These are phyloP conservation scores for Reticulitermes lucifugus DNA, from an alignment of 2,888 invertebrate species.

Conservation along the genomic window DNA sequence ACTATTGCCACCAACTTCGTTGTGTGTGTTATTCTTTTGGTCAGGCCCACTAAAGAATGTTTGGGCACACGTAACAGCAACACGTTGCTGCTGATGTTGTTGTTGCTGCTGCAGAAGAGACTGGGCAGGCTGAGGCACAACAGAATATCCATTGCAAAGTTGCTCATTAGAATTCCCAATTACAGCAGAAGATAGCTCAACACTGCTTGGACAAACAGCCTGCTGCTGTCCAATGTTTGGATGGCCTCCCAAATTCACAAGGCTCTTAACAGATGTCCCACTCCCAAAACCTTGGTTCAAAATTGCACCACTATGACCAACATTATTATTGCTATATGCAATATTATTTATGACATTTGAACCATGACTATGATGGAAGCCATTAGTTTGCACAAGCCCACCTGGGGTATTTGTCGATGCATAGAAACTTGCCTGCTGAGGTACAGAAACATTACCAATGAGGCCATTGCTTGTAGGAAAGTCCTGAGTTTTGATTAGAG, in stretches of 20 bases:
- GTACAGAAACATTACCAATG: conserved; percentile 46
- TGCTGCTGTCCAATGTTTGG: conserved; percentile 39
- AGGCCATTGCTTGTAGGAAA: conserved; percentile 46
- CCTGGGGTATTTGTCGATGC: conserved; percentile 42
- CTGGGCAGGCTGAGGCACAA: conserved; percentile 41
- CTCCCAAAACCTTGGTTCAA: conserved; percentile 46
- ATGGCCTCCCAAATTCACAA: conserved; percentile 45
- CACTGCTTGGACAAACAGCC: conserved; percentile 44
- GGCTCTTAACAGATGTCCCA: conserved; percentile 42
- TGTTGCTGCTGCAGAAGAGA: conserved; percentile 12
- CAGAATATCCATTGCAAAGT: conserved; percentile 49
- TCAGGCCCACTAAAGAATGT: conserved; percentile 45
- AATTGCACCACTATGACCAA: conserved; percentile 42
- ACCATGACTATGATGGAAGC: conserved; percentile 50
- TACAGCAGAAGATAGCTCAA: conserved; percentile 41
- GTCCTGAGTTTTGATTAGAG: conserved; percentile 47
- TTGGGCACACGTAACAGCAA: conserved; percentile 49
- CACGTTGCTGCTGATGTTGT: conserved; percentile 14
- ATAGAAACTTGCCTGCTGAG: conserved; percentile 50
- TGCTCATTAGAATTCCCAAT: conserved; percentile 38
- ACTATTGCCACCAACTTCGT: conserved; percentile 22
- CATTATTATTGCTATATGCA: conserved; percentile 44
- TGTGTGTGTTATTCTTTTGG: conserved; percentile 44
- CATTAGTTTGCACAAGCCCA: conserved; percentile 46
- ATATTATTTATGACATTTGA: conserved; percentile 49